Evolutionary conservation across 2,888 invertebrate genomes (phyloP).

Genomic region (Carcina quercana): DNA sequence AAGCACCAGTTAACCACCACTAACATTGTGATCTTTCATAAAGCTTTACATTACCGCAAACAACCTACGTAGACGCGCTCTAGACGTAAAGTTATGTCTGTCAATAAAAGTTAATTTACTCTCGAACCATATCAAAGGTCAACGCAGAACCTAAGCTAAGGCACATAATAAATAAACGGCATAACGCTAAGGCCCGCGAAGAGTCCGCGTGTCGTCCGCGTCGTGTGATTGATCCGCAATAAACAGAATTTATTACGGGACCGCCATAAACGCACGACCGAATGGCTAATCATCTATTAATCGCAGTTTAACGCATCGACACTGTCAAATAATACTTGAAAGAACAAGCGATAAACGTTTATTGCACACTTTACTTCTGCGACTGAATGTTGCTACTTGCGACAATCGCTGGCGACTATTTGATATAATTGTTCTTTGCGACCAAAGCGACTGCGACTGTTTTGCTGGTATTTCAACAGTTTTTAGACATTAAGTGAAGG

Average conservation of each 20-base stretch:
- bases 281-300: constrained; percentile 66
- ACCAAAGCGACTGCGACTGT: no score
- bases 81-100: constrained; percentile 2
- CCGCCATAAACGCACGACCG: constrained; percentile 53
- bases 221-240: constrained; percentile 58
- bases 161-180: no score
- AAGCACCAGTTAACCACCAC: no score
- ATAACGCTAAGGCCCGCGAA: constrained; percentile 3
- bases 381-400: no score
- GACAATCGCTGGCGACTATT: constrained; percentile 1
- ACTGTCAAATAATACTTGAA: constrained; percentile 65
- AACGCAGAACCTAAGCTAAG: no score
- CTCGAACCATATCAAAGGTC: constrained; percentile 1
- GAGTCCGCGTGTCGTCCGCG: constrained; percentile 2
- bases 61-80: no score
- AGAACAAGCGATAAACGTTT: constrained; percentile 57
- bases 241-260: constrained; percentile 62
- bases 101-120: constrained; percentile 7
- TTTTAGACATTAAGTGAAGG: no score
- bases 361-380: constrained; percentile 26
- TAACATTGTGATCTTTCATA: no score
- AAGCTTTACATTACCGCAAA: no score
- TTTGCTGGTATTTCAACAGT: no score
- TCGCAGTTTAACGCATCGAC: constrained; percentile 64
- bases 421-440: no score